Conservation (phyloP, 1,140 invertebrate genomes). For the Zaprionus inermis region DNA sequence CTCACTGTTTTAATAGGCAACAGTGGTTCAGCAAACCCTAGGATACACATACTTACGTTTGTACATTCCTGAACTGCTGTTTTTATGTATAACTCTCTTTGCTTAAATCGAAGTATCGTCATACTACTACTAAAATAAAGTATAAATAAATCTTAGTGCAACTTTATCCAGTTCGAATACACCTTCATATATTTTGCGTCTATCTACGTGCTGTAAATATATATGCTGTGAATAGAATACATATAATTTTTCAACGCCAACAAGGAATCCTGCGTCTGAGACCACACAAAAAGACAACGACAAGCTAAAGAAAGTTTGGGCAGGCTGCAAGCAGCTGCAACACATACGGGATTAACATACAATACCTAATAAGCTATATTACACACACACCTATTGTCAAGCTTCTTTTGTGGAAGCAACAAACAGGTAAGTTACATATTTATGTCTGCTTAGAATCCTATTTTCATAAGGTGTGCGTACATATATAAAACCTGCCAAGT, state of each 20-base stretch:
- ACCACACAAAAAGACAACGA: conserved; percentile 30
- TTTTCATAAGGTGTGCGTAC: background rate
- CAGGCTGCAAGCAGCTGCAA: conserved; percentile 30
- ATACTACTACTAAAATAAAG: conserved; percentile 52
- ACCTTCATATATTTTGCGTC: conserved; percentile 2
- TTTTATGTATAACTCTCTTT: conserved; percentile 59
- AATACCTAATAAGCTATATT: background rate
- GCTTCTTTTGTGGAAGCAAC: background rate
- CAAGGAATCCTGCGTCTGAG: conserved; percentile 24
- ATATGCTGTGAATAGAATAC: background rate
- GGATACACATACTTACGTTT: conserved; percentile 41
- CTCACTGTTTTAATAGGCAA: background rate
- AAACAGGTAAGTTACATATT: background rate
- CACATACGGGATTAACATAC: conserved; percentile 22
- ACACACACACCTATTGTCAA: background rate
- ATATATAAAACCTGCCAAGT: too few species aligned
- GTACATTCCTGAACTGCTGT: conserved; percentile 36
- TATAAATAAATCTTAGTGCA: conserved; percentile 22
- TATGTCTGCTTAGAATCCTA: background rate
- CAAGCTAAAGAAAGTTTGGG: conserved; percentile 61
- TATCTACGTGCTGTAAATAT: background rate
- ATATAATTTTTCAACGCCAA: background rate
- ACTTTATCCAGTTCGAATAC: conserved; percentile 31
- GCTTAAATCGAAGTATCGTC: conserved; percentile 51
- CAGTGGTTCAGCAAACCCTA: conserved; percentile 27